Evolutionary conservation across 2,888 invertebrate genomes (phyloP).

Genomic region (Hedychridium roseum): DNA sequence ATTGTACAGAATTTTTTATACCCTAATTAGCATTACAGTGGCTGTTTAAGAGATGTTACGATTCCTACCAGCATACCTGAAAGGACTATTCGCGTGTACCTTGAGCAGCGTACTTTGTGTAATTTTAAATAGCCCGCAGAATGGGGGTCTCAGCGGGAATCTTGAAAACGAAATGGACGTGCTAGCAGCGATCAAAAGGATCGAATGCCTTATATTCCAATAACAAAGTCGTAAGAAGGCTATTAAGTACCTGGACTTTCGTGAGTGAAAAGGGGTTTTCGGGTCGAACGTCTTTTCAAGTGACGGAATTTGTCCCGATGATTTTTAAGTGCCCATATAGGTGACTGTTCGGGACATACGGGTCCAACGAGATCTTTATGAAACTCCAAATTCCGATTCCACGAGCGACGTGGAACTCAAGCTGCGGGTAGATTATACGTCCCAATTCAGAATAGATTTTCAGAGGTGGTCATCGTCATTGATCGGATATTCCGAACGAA

Average conservation of each 20-base stretch:
- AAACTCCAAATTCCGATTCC: background rate
- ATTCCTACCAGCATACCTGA: no score
- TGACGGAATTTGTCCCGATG: constrained; percentile 2
- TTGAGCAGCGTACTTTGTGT: no score
- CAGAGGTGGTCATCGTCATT: background rate
- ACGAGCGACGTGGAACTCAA: constrained; percentile 6
- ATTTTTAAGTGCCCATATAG: constrained; percentile 20
- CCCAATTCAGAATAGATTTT: constrained; percentile 1
- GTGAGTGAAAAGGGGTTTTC: constrained; percentile 3
- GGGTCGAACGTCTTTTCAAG: constrained; percentile 1
- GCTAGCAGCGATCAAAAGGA: no score
- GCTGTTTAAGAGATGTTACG: no score
- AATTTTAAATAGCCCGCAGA: constrained; percentile 23
- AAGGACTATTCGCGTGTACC: no score
- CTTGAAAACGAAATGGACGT: constrained; percentile 6
- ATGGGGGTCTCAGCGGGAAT: constrained; percentile 24
- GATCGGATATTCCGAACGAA: no score
- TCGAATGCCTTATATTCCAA: background rate
- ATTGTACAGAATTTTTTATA: no score
- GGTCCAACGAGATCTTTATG: constrained; percentile 3
- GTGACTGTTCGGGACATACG: constrained; percentile 1
- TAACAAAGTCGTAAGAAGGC: background rate
- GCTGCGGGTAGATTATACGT: constrained; percentile 36
- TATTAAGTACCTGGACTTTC: background rate
- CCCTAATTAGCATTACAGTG: no score